These are phyloP conservation scores for Petrocephalus zakoni DNA, from an alignment of 2,113 vertebrate genomes.

Conservation along the genomic window DNA sequence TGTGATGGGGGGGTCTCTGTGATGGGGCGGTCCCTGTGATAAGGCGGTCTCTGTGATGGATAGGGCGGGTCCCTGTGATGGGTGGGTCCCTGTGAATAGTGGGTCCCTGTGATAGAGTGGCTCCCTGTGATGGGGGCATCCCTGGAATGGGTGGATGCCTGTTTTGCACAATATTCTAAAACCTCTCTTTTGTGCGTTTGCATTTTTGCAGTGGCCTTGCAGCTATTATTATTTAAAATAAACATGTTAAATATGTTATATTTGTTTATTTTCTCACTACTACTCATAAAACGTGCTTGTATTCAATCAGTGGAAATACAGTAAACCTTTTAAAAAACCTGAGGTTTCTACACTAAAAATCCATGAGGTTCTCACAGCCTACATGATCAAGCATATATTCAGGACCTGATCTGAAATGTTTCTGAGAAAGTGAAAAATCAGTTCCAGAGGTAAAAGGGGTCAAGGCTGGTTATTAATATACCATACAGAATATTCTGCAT, in stretches of 20 bases:
- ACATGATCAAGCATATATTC: not conserved
- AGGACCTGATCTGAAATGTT: not conserved
- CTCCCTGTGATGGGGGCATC: not conserved
- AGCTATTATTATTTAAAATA: not conserved
- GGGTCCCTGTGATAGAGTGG: not conserved
- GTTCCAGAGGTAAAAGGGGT: not conserved
- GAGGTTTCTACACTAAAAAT: not conserved
- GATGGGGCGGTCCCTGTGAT: not conserved
- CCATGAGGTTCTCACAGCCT: not conserved
- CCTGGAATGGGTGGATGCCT: not conserved
- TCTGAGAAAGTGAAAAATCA: not conserved
- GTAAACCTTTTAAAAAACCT: not conserved
- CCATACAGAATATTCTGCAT: not conserved
- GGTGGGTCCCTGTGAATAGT: not conserved
- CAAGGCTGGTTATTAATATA: not conserved
- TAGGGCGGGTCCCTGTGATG: not conserved
- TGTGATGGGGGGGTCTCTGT: not conserved
- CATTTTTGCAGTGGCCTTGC: not conserved
- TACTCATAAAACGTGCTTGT: not conserved
- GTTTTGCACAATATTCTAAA: not conserved
- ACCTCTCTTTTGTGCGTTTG: not conserved
- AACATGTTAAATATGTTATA: not conserved
- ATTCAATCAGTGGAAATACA: not conserved
- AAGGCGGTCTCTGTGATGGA: not conserved
- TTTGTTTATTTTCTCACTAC: not conserved